Evolutionary conservation across 1,140 invertebrate species (phyloP).

Genomic region (Sweltsa coloradensis): DNA sequence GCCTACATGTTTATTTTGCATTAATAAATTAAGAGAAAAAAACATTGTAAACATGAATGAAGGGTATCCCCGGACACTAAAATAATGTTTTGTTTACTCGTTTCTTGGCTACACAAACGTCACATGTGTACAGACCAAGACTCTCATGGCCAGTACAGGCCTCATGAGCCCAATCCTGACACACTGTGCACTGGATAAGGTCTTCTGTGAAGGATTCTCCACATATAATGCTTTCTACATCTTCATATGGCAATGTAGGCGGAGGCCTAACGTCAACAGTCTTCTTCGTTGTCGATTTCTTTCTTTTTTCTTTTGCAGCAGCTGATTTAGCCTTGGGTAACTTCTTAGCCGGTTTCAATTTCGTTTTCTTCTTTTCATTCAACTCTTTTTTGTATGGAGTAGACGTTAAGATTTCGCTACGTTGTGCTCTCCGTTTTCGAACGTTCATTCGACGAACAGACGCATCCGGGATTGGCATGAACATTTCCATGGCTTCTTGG

Average conservation of each 20-base stretch:
- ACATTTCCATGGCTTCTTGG: background rate
- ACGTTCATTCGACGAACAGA: background rate
- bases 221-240: constrained; percentile 4
- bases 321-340: background rate
- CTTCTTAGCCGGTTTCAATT: background rate
- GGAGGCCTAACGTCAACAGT: too few relatives aligned
- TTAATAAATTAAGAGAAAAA: too few relatives aligned
- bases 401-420: constrained; percentile 10
- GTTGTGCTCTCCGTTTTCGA: constrained; percentile 3
- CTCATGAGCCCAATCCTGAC: constrained; percentile 6
- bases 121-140: too few relatives aligned
- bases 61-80: too few relatives aligned
- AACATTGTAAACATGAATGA: too few relatives aligned
- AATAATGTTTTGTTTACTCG: too few relatives aligned
- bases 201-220: background rate
- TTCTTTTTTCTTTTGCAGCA: background rate
- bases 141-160: too few relatives aligned
- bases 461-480: background rate
- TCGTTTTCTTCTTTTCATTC: constrained; percentile 5
- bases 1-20: too few relatives aligned
- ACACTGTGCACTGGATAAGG: background rate
- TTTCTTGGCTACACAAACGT: too few relatives aligned
- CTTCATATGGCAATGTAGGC: background rate
- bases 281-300: background rate
- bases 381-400: constrained; percentile 6